phyloP scores from a whole-genome alignment of 1,140 invertebrate genomes.

The Pararge aegeria region DNA sequence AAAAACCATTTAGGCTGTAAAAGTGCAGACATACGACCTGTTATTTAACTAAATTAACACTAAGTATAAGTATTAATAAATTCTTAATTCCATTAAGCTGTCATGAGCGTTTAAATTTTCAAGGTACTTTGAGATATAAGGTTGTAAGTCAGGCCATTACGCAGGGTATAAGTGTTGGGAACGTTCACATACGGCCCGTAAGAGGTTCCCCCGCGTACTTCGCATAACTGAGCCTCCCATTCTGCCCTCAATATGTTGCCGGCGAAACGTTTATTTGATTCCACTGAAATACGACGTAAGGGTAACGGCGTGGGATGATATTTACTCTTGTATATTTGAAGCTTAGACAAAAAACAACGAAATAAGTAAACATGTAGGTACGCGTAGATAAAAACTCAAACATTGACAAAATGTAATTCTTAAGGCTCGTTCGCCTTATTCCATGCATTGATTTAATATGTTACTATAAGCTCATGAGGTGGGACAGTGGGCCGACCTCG shows the following conservation, averaged over 20 bases:
- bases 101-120: not conserved
- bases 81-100: not conserved
- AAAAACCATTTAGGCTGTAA: too few relatives aligned
- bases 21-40: too few relatives aligned
- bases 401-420: too few relatives aligned
- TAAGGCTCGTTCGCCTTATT: too few relatives aligned
- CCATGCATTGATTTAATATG: too few relatives aligned
- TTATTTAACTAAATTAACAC: not conserved
- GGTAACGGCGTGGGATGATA: constrained; percentile 29
- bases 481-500: too few relatives aligned
- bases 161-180: constrained; percentile 47
- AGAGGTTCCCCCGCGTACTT: constrained; percentile 51
- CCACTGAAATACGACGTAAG: constrained; percentile 54
- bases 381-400: too few relatives aligned
- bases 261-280: constrained; percentile 60
- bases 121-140: not conserved
- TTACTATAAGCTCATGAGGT: too few relatives aligned
- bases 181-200: constrained; percentile 49
- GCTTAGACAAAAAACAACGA: too few relatives aligned
- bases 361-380: too few relatives aligned
- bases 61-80: not conserved
- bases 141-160: constrained; percentile 39
- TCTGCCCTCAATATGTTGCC: constrained; percentile 56
- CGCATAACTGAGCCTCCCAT: constrained; percentile 45
- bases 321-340: not conserved